Evolutionary conservation across 1,140 invertebrate genomes (phyloP), one percentile per base, ranked within the genome.

Genomic region (Marisa cornuarietis): DNA sequence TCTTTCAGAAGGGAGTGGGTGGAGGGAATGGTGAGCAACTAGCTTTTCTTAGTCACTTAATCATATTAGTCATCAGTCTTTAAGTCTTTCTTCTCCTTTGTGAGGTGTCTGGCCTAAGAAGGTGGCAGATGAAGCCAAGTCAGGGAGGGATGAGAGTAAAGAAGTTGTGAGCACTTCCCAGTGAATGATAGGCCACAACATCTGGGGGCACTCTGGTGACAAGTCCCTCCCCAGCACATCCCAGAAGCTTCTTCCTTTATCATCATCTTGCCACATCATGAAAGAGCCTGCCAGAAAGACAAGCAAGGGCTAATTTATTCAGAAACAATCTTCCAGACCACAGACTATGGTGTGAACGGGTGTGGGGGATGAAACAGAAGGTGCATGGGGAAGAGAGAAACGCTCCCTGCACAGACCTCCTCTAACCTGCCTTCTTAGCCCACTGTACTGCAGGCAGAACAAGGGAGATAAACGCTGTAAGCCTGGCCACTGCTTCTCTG

Each of bases 31-130:
- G 76, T 68, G 54, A 58, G 54, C 54, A 58, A 58, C 4, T 77
- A 24, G 76, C 76, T 24, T 77, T 77, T 68, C 76, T 77, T 77
- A 68, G 76, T 69, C 63, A 54, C 68, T 77, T 77, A 77, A 77
- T 77, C 76, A 62, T 68, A 77, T 77, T 77, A 68, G 76, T 51
- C 76, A 63, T n/a, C 76, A 51, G 1, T 31, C 65, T 68, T 31
- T 68, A 51, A 54, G 62, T 18, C 62, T 77, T 69, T 31, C 76
- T 77, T 69, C 54, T 68, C 76, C 26, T 24, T 77, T 77, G 76
- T 77, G 76, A 65, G 13, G 49, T 54, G 26, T 51, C 49, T n/a
- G 52, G 42, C 22, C 26, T 31, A 77, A 69, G 76, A 69, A 9
- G 42, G 65, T 14, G 26, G 26, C 76, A 77, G 76, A 77, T 77